Conservation (phyloP, 2,888 invertebrate species). For the Hermodice carunculata region DNA sequence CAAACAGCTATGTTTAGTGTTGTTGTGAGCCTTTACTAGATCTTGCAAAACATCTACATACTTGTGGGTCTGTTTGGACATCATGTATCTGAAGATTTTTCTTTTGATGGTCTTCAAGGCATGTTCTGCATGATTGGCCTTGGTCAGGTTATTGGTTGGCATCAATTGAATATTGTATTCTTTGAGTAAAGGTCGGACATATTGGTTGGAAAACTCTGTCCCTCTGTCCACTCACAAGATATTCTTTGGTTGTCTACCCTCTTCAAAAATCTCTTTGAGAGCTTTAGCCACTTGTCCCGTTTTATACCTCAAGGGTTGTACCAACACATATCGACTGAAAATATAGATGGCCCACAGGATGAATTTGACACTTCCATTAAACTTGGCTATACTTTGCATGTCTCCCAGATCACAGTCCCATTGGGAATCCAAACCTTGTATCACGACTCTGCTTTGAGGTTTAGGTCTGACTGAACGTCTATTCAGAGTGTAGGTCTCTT, state of each 20-base stretch:
- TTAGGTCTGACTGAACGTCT: too few species aligned
- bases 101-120: conserved; percentile 5
- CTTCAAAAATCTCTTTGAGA: background rate
- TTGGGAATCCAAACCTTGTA: background rate
- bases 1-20: background rate
- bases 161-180: background rate
- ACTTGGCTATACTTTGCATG: background rate
- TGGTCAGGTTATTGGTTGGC: background rate
- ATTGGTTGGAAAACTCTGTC: background rate
- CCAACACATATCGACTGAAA: conserved; percentile 6
- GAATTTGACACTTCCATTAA: conserved; percentile 7
- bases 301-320: conserved; percentile 3
- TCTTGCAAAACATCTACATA: conserved; percentile 7
- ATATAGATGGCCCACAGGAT: background rate
- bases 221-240: background rate
- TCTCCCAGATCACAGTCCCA: conserved; percentile 5
- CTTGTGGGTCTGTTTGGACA: background rate
- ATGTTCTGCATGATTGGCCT: background rate
- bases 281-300: background rate
- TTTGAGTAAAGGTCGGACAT: background rate
- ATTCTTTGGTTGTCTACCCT: conserved; percentile 5
- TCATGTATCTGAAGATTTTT: conserved; percentile 2
- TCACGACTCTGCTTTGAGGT: too few species aligned
- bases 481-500: too few species aligned
- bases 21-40: conserved; percentile 6